Percentiles rank a stretch among this genome's conserved stretches.
Evolutionary conservation across 2,888 invertebrate species (phyloP).

Genomic region (Pseudanteris insignis): DNA sequence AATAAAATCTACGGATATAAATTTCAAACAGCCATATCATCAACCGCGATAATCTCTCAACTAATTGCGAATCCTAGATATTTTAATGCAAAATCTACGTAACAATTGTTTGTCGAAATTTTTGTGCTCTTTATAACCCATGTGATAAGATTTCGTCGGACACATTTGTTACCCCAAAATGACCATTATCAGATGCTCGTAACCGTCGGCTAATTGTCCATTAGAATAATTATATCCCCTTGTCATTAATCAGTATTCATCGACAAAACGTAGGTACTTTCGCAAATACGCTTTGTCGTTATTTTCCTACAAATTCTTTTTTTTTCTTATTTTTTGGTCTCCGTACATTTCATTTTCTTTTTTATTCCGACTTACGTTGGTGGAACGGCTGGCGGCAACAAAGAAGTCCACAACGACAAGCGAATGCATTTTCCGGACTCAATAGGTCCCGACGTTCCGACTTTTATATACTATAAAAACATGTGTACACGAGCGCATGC

Average conservation of each 20-base stretch:
- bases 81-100: no score
- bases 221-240: conserved; percentile 38
- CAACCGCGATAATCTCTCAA: no score
- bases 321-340: conserved; percentile 9
- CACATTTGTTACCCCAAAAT: conserved; percentile 19
- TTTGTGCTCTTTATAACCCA: conserved; percentile 20
- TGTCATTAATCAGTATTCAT: conserved; percentile 37
- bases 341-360: conserved; percentile 14
- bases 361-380: neutral
- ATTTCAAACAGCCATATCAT: no score
- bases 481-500: conserved; percentile 1
- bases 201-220: conserved; percentile 32
- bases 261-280: no score
- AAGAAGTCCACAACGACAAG: conserved; percentile 37
- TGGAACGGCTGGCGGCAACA: conserved; percentile 10
- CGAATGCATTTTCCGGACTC: conserved; percentile 37
- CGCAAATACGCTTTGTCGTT: conserved; percentile 7
- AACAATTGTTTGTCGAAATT: conserved; percentile 12
- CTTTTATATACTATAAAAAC: conserved; percentile 17
- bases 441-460: conserved; percentile 21
- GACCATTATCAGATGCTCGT: conserved; percentile 22
- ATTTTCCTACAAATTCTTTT: conserved; percentile 4
- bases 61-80: no score
- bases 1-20: no score
- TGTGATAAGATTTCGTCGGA: conserved; percentile 21